Evolutionary conservation across 2,113 vertebrate genomes (phyloP), one percentile per base, ranked within the genome.

Genomic region (Cinclus mexicanus): DNA sequence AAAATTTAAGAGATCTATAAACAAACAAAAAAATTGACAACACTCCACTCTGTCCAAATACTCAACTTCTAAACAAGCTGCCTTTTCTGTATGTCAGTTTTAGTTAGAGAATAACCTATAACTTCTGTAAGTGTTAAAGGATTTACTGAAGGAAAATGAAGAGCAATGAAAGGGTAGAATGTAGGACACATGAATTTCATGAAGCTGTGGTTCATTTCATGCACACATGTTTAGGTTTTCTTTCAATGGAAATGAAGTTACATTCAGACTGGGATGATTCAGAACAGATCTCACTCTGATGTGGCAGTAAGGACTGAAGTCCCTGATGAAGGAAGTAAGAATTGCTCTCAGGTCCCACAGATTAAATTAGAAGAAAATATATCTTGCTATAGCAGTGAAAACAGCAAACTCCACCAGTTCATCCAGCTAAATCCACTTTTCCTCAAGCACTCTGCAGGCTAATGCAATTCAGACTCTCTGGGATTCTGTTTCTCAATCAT

Each of bases 401-500:
- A 53, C 24, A 56, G 26, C 59, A 50, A 90, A 88, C 31, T 59
- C 41, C 24, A 93, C 49, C 53, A 90, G 12, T 85, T 59, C 35
- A 91, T 91, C 90, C 75, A 83, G 82, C 91, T 91, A 83, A 93
- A 94, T 93, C 82, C 84, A 87, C 84, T 91, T 95, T 90, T 87
- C 29, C 59, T 88, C 57, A 85, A 77, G 56, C 74, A 70, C 16
- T 94, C 41, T 15, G 20, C 42, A 74, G 79, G 63, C 52, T 93
- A 90, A 94, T 93, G 67, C 89, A 84, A 56, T 90, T 83, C 90
- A 93, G 91, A 83, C 70, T 57, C 18, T 70, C 31, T 95, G 84
- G 74, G 82, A 83, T 95, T 95, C 42, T 52, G 47, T 96, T 95
- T 95, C 93, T 94, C 94, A 95, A 88, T 77, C 63, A 80, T 86